A percentile compares a stretch with the other conserved stretches of the same genome.
Conservation (phyloP, 2,797 vertebrate species). For the Sylvia borin region DNA sequence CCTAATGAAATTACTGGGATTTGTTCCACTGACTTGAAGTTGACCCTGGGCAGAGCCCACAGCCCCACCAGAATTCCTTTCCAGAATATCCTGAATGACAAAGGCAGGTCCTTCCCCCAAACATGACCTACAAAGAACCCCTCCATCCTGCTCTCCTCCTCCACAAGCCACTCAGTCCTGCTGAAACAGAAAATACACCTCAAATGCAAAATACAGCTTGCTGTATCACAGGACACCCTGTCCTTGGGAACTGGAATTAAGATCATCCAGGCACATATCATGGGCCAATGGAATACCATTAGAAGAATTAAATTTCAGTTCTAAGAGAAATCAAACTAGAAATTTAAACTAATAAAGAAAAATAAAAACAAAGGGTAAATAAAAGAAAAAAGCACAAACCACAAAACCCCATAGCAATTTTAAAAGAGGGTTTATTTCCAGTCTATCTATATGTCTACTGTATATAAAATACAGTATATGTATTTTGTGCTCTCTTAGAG, state of each 20-base stretch:
- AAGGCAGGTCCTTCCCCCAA: background rate
- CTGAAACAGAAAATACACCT: slow-evolving; percentile 2
- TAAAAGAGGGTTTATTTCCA: background rate
- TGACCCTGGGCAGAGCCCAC: background rate
- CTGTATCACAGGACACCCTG: background rate
- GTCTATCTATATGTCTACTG: too few relatives aligned
- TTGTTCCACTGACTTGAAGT: slow-evolving; percentile 8
- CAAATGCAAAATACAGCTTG: background rate
- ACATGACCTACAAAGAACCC: background rate
- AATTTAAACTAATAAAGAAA: background rate
- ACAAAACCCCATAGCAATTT: background rate
- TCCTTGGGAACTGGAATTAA: slow-evolving; percentile 12
- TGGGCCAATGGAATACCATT: slow-evolving; percentile 11
- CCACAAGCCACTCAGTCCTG: background rate
- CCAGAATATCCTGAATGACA: background rate
- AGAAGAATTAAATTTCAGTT: slow-evolving; percentile 31
- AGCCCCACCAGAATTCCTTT: background rate
- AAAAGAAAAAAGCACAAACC: background rate
- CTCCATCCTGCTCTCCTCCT: background rate
- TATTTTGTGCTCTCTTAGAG: background rate
- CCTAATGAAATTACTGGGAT: slow-evolving; percentile 20
- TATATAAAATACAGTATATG: background rate
- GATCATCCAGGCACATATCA: background rate
- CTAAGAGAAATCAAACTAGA: slow-evolving; percentile 5
- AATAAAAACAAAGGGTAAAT: background rate